These are phyloP conservation scores for Amphipyra berbera DNA, from an alignment of 2,888 invertebrate species.

Conservation along the genomic window DNA sequence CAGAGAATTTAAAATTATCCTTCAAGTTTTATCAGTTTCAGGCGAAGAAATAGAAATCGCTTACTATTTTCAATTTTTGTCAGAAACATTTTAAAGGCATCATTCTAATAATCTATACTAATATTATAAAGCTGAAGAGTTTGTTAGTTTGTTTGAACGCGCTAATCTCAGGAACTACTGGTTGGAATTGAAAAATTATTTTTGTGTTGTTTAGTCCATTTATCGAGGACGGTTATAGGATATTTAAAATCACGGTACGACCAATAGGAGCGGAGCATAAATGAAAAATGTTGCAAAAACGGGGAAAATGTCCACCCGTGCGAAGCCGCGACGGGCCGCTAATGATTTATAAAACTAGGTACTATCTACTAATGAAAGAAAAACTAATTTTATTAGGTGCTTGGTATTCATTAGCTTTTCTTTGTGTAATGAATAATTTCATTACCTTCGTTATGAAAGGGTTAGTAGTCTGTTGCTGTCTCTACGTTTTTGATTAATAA, in stretches of 20 bases:
- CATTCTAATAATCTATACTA: no score
- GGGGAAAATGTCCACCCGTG: no score
- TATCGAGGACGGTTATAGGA: no score
- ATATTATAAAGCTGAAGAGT: no score
- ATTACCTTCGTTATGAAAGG: slow-evolving; percentile 15
- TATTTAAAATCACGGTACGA: no score
- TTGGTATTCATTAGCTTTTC: slow-evolving; percentile 28
- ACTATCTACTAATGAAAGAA: slow-evolving; percentile 31
- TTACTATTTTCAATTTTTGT: slow-evolving; percentile 32
- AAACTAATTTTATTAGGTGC: slow-evolving; percentile 28
- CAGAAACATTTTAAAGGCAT: slow-evolving; percentile 27
- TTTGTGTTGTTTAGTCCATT: no score
- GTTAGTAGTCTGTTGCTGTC: neutral
- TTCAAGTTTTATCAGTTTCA: slow-evolving; percentile 37
- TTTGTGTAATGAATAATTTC: slow-evolving; percentile 13
- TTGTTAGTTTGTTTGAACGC: no score
- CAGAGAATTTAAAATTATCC: slow-evolving; percentile 59
- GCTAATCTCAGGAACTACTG: no score
- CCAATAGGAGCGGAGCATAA: no score
- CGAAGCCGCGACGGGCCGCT: no score
- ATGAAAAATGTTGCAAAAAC: no score
- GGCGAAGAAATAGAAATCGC: slow-evolving; percentile 36
- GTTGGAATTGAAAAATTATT: no score
- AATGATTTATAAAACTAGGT: slow-evolving; percentile 26
- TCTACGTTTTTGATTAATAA: neutral